Conservation (phyloP, 2,888 invertebrate genomes). For the Sepioteuthis lessoniana region DNA sequence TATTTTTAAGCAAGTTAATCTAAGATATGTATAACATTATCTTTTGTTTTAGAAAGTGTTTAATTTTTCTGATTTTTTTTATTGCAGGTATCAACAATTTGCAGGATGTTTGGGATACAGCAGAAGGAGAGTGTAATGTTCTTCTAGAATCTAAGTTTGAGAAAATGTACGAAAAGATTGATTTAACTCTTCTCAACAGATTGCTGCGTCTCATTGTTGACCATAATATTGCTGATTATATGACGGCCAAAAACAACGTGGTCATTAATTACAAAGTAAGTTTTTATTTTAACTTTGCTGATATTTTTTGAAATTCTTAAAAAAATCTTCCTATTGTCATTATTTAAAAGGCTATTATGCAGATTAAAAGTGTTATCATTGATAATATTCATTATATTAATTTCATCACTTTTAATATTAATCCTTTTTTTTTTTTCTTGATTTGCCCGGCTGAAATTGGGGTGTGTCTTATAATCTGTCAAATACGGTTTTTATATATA, state of each 20-base stretch:
- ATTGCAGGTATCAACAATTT: constrained; percentile 89
- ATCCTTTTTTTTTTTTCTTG: too few relatives aligned
- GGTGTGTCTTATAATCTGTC: too few relatives aligned
- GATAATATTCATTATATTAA: too few relatives aligned
- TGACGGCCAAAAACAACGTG: constrained; percentile 99
- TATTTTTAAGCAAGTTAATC: too few relatives aligned
- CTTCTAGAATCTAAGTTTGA: constrained; percentile 96
- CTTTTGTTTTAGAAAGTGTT: not conserved
- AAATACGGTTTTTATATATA: too few relatives aligned
- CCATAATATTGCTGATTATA: constrained; percentile 99
- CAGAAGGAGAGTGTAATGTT: constrained; percentile 99
- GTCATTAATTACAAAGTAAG: constrained; percentile 96
- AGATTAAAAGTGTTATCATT: too few relatives aligned
- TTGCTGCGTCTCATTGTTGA: constrained; percentile 96
- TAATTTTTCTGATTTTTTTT: not conserved
- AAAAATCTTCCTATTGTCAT: too few relatives aligned
- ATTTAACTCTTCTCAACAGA: constrained; percentile 96
- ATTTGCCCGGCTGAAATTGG: too few relatives aligned
- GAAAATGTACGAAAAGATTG: constrained; percentile 99
- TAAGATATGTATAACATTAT: too few relatives aligned
- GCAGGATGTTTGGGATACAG: constrained; percentile 96
- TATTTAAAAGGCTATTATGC: too few relatives aligned
- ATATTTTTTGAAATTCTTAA: not conserved
- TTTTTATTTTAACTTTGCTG: not conserved
- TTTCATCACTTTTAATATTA: too few relatives aligned